Base-by-base conservation (phyloP, 2,113 vertebrate species). In the Sakesphorus luctuosus region DNA sequence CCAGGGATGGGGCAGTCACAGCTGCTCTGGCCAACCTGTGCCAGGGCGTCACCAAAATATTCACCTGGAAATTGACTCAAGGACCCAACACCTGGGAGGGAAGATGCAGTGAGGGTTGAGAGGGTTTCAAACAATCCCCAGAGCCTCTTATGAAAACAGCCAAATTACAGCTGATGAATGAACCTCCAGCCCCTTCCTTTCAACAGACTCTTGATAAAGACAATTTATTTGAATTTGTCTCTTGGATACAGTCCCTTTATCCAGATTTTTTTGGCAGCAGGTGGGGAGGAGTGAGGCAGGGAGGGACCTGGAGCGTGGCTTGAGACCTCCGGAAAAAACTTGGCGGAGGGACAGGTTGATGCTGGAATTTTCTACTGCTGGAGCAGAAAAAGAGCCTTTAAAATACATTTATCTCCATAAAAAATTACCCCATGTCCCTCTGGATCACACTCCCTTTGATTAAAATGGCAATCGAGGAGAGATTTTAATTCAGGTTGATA, bases 51-150 rank as follows among this genome's bases (percentile, higher is more conserved):
- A 16, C 52, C 35, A 4, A 40, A 49, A 68, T 58, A 69, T 11
- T 40, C 52, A 6, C 71, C 52, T 20, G 52, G 58, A 73, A 63
- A 53, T 26, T 1, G 1, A 33, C 26, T 38, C 29, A 56, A 25
- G 55, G 11, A 24, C 19, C 7, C 49, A 44, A 11, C 18, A 36
- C 18, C 33, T 21, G 31, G 6, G 19, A 46, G 50, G 49, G 36
- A 20, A 36, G 43, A 33, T 0, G 3, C 12, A 9, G 29, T 0
- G 5, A 40, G 53, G 10, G 7, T 28, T 10, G 31, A 3, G 25
- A 35, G 10, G 10, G 21, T 26, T 73, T 52, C 0, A 7, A 33
- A 36, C 26, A 2, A 8, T 46, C 6, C 38, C 0, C 3, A 28
- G 28, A 49, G 28, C 3, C 40, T 13, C 12, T 83, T 24, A 9